A percentile compares a stretch with the other conserved stretches of the same genome.
These are phyloP conservation scores for Donacobius atricapilla DNA, from an alignment of 2,113 vertebrate species.

Conservation along the genomic window DNA sequence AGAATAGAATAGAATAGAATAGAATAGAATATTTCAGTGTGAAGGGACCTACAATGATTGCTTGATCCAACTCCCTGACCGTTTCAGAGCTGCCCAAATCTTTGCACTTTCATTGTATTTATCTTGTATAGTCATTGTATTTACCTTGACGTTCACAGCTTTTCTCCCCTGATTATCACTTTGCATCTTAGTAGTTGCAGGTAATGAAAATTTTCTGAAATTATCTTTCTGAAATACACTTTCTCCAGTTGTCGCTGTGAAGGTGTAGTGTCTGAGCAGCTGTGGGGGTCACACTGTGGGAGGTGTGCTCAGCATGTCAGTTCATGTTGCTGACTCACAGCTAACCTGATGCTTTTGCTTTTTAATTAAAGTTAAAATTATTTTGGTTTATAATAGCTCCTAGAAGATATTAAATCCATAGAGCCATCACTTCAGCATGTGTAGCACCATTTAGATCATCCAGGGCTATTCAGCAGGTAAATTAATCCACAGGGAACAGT, in stretches of 20 bases:
- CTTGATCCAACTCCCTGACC: background rate
- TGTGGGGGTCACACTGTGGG: background rate
- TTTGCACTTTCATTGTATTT: background rate
- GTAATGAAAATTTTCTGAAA: background rate
- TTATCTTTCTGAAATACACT: fast-evolving
- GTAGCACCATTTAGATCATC: background rate
- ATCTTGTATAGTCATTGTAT: too few species aligned
- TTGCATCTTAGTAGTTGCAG: background rate
- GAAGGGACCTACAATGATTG: background rate
- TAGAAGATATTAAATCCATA: background rate
- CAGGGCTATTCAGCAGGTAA: background rate
- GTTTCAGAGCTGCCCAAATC: background rate
- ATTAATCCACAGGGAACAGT: slow-evolving; percentile 33
- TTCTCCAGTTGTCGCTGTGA: background rate
- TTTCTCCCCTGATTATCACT: background rate
- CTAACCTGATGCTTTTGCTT: background rate
- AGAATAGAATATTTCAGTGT: background rate
- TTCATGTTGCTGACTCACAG: background rate
- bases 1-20: background rate
- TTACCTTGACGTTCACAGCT: fast-evolving
- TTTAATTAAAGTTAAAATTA: background rate
- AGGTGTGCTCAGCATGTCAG: fast-evolving
- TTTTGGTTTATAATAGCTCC: background rate
- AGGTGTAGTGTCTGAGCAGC: background rate
- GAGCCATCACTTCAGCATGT: background rate